Percentiles rank a stretch among this genome's conserved stretches.
Evolutionary conservation across 2,888 invertebrate species (phyloP).

Genomic region (Eupeodes luniger): DNA sequence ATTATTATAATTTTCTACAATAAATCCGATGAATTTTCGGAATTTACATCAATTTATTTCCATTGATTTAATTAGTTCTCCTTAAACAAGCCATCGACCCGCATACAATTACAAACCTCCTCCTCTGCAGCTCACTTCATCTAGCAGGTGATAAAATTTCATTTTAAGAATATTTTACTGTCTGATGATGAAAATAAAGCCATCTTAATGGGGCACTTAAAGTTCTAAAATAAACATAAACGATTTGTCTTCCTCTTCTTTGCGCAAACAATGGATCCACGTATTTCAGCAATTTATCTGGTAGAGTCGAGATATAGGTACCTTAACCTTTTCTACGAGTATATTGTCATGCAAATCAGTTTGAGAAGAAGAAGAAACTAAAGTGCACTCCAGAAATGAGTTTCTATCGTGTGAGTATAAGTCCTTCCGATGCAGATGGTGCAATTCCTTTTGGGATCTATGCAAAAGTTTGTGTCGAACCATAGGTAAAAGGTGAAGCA

Average conservation of each 20-base stretch:
- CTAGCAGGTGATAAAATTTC: slow-evolving; percentile 69
- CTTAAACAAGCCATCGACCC: slow-evolving; percentile 8
- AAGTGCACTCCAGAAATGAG: not conserved
- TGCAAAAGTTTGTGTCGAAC: not conserved
- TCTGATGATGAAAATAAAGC: slow-evolving; percentile 2
- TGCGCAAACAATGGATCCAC: not conserved
- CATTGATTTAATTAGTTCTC: slow-evolving; percentile 66
- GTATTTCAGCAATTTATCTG: not conserved
- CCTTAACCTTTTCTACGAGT: too few relatives aligned
- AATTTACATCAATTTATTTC: slow-evolving; percentile 60
- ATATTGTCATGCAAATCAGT: slow-evolving; percentile 71
- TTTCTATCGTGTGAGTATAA: not conserved
- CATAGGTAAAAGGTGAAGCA: not conserved
- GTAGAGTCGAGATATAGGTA: slow-evolving; percentile 3
- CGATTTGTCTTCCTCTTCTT: slow-evolving; percentile 63
- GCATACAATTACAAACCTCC: not conserved
- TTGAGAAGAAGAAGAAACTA: not conserved
- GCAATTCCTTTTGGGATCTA: not conserved
- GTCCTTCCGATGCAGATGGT: slow-evolving; percentile 14
- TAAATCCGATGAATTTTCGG: slow-evolving; percentile 32
- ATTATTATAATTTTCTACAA: slow-evolving; percentile 43
- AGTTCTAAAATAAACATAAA: slow-evolving; percentile 73
- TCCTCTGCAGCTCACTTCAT: not conserved
- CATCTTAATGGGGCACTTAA: slow-evolving; percentile 71
- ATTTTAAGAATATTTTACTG: slow-evolving; percentile 51